Evolutionary conservation across 2,888 invertebrate genomes (phyloP), one percentile per base, ranked within the genome.

Genomic region (Miltochrista miniata): DNA sequence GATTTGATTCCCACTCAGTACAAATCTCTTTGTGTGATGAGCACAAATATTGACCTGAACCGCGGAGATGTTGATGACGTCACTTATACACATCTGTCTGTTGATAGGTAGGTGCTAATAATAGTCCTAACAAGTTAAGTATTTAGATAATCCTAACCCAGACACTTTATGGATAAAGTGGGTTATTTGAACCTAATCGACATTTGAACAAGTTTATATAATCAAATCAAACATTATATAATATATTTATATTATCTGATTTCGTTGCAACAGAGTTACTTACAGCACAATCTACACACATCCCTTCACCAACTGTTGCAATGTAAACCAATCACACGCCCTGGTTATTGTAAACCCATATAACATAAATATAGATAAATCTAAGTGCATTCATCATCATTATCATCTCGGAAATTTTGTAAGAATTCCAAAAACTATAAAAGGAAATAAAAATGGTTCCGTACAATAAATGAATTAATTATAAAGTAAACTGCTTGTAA

Each of bases 241-340:
- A 48, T 29, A 41, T 30, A 31, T 24, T 24, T 24, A 24, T 36
- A 5, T 14, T 18, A 24, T 34, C 42, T 29, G 33, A 38, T 37
- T 38, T 38, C 30, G 14, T 43, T 34, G 33, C 38, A 43, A n/a
- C 13, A 37, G 11, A 48, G 54, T 45, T 51, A 54, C 42, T 34
- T 54, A 47, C 48, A 30, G 15, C 8, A 34, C 24, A 24, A 44
- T 35, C 44, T 45, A 1, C 48, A 37, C 30, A 39, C 48, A 55
- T 56, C 57, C 63, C 63, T 62, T 62, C 61, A 57, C 58, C 47
- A 49, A 24, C 49, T 64, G 62, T 56, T 52, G 65, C 31, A 60
- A 64, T 48, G 53, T 49, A 54, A 56, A 42, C 50, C 44, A 43
- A 51, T 58, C 59, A 40, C 29, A 10, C 35, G 45, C 18, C 38